Base-by-base conservation (phyloP, 2,797 vertebrate genomes). In the Falco berigora region DNA sequence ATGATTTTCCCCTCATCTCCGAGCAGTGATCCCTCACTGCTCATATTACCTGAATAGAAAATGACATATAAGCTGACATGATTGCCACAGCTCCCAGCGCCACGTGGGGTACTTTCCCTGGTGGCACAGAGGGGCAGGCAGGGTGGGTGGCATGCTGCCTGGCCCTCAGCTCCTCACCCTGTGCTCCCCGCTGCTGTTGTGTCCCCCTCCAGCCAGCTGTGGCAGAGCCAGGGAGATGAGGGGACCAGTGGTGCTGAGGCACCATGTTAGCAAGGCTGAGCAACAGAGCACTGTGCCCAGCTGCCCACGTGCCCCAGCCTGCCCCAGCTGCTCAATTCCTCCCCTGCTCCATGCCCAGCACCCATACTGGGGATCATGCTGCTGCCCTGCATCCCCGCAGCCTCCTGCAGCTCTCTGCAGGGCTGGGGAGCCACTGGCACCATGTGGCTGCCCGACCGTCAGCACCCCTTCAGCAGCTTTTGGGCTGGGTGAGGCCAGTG, bases 401-500 rank as follows among this genome's bases (percentile, higher is more conserved):
- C 47, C n/a, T n/a, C 56, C 74, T 5, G 34, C 76, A 13, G 69
- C 62, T 53, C 61, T 38, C 55, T 10, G 53, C 5, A 3, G 76
- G 47, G 24, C 66, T 25, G 18, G 40, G 40, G 58, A 7, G 1
- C 44, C 42, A 17, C 30, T 19, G n/a, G 66, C 66, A 42, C 36
- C 8, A 2, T 5, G 12, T 47, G 50, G 14, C 38, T 8, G 2
- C 38, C 27, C 4, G 6, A 9, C 38, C 30, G 7, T 30, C 8
- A 5, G 68, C 14, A n/a, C 10, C 30, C 7, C 22, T 56, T 92
- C 76, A 30, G 79, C 73, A 38, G 90, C 89, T 88, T 96, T 94
- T 72, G 50, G 79, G 90, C 86, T 50, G 53, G 56, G 62, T 83
- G 96, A 94, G 94, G 89, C 79, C 3, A 3, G 52, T 72, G 44